These are phyloP conservation scores for Conus canariensis DNA, from an alignment of 2,888 invertebrate genomes.

Conservation along the genomic window DNA sequence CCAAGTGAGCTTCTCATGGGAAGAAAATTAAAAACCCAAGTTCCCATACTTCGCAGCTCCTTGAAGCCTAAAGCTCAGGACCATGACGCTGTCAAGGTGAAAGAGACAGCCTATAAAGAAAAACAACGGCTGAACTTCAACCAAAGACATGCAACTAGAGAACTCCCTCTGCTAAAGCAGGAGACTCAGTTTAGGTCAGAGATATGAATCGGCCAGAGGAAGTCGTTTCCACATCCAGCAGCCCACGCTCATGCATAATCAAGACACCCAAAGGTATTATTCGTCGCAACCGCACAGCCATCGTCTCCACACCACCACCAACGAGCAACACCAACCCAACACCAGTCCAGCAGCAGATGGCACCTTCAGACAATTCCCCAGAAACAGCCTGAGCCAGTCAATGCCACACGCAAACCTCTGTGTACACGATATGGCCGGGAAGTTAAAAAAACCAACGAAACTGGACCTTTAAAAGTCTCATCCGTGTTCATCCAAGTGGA, in stretches of 20 bases:
- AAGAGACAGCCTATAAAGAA: neutral
- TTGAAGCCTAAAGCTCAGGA: neutral
- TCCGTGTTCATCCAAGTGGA: too few relatives aligned
- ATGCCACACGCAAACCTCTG: too few relatives aligned
- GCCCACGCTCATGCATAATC: conserved; percentile 5
- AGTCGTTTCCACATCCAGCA: neutral
- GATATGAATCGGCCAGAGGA: neutral
- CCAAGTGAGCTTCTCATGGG: conserved; percentile 39
- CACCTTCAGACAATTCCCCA: too few relatives aligned
- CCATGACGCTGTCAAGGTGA: neutral
- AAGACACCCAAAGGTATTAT: neutral
- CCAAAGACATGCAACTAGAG: neutral
- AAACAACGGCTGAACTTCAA: neutral
- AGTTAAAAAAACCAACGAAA: too few relatives aligned
- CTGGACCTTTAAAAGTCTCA: too few relatives aligned
- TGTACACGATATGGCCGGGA: too few relatives aligned
- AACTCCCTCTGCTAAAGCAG: neutral
- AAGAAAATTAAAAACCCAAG: conserved; percentile 26
- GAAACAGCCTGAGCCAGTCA: too few relatives aligned
- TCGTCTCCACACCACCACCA: too few relatives aligned
- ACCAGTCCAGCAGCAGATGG: too few relatives aligned
- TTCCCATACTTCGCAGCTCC: neutral
- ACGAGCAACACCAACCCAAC: too few relatives aligned
- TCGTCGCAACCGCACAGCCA: neutral
- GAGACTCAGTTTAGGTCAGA: neutral